A percentile compares a stretch with the other conserved stretches of the same genome.
phyloP scores from a whole-genome alignment of 2,113 vertebrate genomes.

The Guaruba guarouba region DNA sequence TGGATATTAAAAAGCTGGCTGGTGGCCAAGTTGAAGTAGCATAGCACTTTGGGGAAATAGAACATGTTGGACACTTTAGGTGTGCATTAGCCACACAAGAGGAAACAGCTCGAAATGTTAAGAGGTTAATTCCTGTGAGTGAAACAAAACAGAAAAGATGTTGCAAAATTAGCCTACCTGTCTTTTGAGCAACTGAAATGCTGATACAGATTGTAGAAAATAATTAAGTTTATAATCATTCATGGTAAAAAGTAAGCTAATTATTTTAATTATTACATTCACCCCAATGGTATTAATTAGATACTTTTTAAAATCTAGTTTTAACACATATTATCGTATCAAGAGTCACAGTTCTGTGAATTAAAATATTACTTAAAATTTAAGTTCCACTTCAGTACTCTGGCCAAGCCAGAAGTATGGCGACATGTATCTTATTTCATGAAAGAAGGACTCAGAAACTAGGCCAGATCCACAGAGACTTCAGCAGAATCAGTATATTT shows the following conservation, averaged over 20 bases:
- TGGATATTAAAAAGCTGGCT: neutral
- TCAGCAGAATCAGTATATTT: neutral
- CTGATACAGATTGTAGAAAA: neutral
- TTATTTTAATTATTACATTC: neutral
- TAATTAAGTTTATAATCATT: neutral
- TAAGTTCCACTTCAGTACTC: neutral
- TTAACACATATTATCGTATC: neutral
- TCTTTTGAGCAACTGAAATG: neutral
- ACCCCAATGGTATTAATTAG: neutral
- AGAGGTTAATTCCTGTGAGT: slow-evolving; percentile 31
- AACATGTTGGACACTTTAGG: neutral
- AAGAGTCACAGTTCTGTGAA: neutral
- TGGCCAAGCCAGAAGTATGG: neutral
- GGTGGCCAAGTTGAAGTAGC: neutral
- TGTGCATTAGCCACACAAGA: neutral
- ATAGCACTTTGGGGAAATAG: neutral
- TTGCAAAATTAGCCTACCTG: neutral
- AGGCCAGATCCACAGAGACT: neutral
- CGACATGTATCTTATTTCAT: too few relatives aligned
- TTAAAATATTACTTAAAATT: neutral
- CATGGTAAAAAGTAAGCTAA: neutral
- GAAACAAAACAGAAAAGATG: neutral
- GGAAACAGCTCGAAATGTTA: neutral
- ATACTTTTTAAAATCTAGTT: neutral
- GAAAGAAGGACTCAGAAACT: neutral